A percentile compares a stretch with the other conserved stretches of the same genome.
Conservation (phyloP, 2,888 invertebrate genomes). For the Nowickia ferox region DNA sequence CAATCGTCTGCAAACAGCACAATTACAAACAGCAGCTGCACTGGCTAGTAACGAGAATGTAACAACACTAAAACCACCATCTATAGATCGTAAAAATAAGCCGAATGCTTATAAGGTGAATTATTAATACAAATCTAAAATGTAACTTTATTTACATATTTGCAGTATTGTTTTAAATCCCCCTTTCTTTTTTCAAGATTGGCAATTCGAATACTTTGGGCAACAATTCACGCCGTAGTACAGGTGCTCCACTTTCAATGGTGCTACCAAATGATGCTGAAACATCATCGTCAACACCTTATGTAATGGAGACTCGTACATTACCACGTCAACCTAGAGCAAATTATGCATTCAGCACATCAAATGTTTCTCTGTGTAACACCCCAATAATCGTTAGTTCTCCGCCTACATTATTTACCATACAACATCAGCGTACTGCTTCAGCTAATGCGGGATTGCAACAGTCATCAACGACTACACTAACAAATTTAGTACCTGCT, state of each 20-base stretch:
- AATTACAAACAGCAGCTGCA: constrained; percentile 73
- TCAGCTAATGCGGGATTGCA: constrained; percentile 78
- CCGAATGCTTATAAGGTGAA: constrained; percentile 84
- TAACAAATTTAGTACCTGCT: constrained; percentile 26
- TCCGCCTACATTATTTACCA: constrained; percentile 60
- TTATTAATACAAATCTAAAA: background rate
- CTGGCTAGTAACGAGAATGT: constrained; percentile 69
- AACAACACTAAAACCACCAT: constrained; percentile 83
- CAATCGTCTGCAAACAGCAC: constrained; percentile 73
- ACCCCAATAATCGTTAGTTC: constrained; percentile 49
- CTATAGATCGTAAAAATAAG: constrained; percentile 86
- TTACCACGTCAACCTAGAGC: constrained; percentile 80
- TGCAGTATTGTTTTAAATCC: background rate
- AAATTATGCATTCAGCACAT: constrained; percentile 67
- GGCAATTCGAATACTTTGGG: constrained; percentile 76
- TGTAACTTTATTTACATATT: background rate
- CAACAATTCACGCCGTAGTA: constrained; percentile 77
- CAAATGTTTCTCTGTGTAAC: constrained; percentile 65
- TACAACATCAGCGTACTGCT: constrained; percentile 79
- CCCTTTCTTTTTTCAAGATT: constrained; percentile 54
- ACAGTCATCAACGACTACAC: constrained; percentile 48
- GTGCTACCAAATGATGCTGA: constrained; percentile 78
- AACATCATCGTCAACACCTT: constrained; percentile 68
- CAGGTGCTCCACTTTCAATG: constrained; percentile 80
- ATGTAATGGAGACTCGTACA: constrained; percentile 80